Evolutionary conservation across 1,140 invertebrate genomes (phyloP), one percentile per base, ranked within the genome.

Genomic region (Diprion similis): DNA sequence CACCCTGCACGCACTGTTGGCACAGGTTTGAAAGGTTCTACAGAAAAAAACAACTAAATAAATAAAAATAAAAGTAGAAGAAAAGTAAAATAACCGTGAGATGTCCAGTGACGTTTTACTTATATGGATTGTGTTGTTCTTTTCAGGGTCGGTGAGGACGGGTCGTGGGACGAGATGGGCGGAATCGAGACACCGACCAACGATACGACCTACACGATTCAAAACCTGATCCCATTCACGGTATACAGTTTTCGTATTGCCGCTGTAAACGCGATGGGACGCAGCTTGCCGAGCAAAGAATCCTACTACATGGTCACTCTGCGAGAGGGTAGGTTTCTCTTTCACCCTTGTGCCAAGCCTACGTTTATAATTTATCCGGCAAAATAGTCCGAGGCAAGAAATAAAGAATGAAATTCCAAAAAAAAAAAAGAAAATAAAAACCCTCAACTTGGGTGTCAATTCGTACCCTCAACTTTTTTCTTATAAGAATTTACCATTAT

Each of bases 221-320:
- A 89, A 73, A 90, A 89, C 68, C 88, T 95, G 72, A 88, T 89
- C 74, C 93, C 94, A 17, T 95, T 92, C 84, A 94, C 92, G 46
- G 93, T 94, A 67, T 94, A 95, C 85, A 94, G 92, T 84, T 95
- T 95, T 87, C 89, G 92, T 71, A 90, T 94, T 73, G 84, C 92
- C 68, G 93, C 92, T 48, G 92, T 93, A 64, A 95, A 94, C 84
- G 90, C 90, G 70, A 89, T 94, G 82, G 94, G 94, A 72, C 86
- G 89, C 66, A 94, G 93, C 84, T 85, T 86, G 64, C 92, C 93
- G 66, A 93, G 93, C 85, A 92, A 91, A 82, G 90, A 92, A 80
- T 94, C 93, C 68, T 94, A 93, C 86, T 94, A 93, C 84, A 94
- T 94, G 87, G 90, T 94, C 76, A 94, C 94, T 48, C 88, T 94